Percentiles rank a stretch among this genome's conserved stretches.
Conservation (phyloP, 2,113 vertebrate species). For the Meleagris gallopavo region DNA sequence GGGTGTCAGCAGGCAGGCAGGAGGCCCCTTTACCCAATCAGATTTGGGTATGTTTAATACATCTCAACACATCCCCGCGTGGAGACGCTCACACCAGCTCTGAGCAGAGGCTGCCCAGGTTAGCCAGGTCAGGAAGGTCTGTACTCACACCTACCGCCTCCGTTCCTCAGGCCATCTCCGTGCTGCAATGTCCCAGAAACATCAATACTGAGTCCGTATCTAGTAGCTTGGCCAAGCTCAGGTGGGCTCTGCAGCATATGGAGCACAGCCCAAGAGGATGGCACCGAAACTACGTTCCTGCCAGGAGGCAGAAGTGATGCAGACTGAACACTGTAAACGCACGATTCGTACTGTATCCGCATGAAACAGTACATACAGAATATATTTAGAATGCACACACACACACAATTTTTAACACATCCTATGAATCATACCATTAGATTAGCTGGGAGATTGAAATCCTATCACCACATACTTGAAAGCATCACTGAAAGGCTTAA, state of each 20-base stretch:
- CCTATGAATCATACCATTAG: slow-evolving; percentile 24
- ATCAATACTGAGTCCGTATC: rapidly evolving
- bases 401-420: neutral
- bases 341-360: neutral
- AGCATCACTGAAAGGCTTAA: slow-evolving; percentile 58
- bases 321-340: neutral
- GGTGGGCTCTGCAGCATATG: rapidly evolving
- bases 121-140: neutral
- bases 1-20: neutral
- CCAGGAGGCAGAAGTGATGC: neutral
- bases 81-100: neutral
- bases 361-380: neutral
- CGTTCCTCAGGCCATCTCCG: rapidly evolving
- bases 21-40: neutral
- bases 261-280: neutral
- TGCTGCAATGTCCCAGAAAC: neutral
- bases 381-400: neutral
- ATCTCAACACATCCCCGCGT: neutral
- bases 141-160: neutral
- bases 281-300: neutral
- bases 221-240: neutral
- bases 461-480: neutral
- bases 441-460: slow-evolving; percentile 38
- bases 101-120: neutral
- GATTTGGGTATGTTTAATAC: neutral